phyloP scores from a whole-genome alignment of 2,888 invertebrate genomes.

The Campoplex capitator region DNA sequence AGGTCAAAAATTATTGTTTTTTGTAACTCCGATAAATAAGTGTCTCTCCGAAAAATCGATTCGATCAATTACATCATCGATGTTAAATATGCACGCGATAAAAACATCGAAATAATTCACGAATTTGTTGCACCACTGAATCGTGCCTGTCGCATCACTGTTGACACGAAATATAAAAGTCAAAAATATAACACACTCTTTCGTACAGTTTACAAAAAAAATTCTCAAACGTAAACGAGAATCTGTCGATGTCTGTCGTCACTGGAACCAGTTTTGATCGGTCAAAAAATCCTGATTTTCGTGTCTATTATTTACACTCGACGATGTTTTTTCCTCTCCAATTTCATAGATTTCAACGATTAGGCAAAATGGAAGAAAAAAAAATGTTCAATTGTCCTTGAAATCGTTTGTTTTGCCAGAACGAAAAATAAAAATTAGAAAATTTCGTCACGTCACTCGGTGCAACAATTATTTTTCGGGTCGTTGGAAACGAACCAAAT shows the following conservation, averaged over 20 bases:
- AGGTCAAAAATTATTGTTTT: neutral
- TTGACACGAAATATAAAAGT: neutral
- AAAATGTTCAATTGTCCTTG: neutral
- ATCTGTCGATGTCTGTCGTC: neutral
- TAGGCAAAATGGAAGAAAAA: neutral
- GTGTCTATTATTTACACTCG: neutral
- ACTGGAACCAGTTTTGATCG: conserved; percentile 3
- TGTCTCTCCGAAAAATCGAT: neutral
- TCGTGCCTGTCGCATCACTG: neutral
- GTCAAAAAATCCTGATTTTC: neutral
- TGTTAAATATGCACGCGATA: neutral
- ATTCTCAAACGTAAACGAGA: conserved; percentile 29
- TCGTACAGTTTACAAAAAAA: neutral
- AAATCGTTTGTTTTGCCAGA: neutral
- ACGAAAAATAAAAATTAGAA: neutral
- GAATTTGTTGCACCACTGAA: neutral
- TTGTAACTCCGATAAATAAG: neutral
- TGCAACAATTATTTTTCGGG: neutral
- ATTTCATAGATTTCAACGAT: neutral
- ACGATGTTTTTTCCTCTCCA: conserved; percentile 19
- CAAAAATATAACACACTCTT: neutral
- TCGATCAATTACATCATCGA: neutral
- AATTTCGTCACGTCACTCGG: neutral
- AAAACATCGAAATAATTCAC: neutral
- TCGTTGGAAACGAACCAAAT: neutral